Evolutionary conservation across 23 tunicate species (phyloP).

Genomic region (Aplidium turbinatum): DNA sequence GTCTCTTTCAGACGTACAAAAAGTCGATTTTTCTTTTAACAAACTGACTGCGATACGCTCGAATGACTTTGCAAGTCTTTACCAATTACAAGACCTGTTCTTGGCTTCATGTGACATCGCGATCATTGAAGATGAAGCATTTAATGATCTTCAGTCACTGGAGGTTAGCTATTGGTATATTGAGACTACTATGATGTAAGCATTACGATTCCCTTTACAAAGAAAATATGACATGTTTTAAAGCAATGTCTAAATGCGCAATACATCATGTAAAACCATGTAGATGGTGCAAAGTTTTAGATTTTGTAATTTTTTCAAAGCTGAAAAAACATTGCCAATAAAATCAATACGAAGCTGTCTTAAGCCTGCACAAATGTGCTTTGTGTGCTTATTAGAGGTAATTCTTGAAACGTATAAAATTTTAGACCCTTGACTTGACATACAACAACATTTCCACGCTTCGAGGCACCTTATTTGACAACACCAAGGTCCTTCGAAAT

Average conservation of each 20-base stretch:
- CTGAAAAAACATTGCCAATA: background rate
- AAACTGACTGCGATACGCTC: slow-evolving; percentile 15
- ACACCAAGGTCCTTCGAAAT: slow-evolving; percentile 10
- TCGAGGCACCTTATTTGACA: slow-evolving; percentile 15
- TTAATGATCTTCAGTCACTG: slow-evolving; percentile 38
- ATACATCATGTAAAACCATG: no score
- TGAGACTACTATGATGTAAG: no score
- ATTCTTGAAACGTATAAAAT: no score
- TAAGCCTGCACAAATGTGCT: no score
- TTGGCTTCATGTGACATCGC: slow-evolving; percentile 39
- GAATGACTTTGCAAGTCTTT: slow-evolving; percentile 36
- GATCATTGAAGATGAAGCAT: slow-evolving; percentile 33
- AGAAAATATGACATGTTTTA: no score
- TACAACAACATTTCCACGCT: slow-evolving; percentile 53
- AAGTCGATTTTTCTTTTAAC: slow-evolving; percentile 49
- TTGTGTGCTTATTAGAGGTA: no score
- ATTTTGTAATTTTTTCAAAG: background rate
- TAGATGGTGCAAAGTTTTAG: background rate
- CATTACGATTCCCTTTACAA: no score
- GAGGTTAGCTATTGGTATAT: slow-evolving; percentile 28
- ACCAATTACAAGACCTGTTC: slow-evolving; percentile 21
- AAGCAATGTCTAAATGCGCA: background rate
- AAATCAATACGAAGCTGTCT: no score
- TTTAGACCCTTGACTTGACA: slow-evolving; percentile 41
- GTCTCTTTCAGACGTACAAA: slow-evolving; percentile 24